These are phyloP conservation scores for Fragum sueziense DNA, from an alignment of 2,888 invertebrate genomes.

Conservation along the genomic window DNA sequence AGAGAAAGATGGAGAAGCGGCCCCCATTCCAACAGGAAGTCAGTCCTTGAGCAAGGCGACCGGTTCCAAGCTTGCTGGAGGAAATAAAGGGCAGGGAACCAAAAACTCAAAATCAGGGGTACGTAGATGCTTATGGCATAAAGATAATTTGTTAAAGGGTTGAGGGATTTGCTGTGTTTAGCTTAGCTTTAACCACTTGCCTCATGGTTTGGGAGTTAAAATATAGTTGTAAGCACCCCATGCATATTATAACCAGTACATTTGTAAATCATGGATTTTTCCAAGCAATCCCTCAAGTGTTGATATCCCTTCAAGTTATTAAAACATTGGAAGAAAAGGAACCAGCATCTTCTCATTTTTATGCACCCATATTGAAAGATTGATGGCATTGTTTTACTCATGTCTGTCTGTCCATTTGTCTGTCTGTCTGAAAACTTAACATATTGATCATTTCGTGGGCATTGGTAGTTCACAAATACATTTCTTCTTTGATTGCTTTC, in stretches of 20 bases:
- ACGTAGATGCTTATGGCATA: conserved; percentile 24
- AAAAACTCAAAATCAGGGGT: conserved; percentile 62
- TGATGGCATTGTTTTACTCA: too few relatives aligned
- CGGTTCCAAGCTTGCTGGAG: conserved; percentile 48
- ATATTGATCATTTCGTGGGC: too few relatives aligned
- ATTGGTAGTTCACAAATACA: too few relatives aligned
- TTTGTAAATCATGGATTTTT: too few relatives aligned
- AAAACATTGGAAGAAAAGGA: conserved; percentile 6
- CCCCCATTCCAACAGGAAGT: conserved; percentile 47
- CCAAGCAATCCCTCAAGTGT: too few relatives aligned
- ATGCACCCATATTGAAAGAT: not conserved
- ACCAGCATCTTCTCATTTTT: conserved; percentile 1
- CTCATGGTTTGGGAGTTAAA: not conserved
- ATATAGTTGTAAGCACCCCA: not conserved
- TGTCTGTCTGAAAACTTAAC: too few relatives aligned
- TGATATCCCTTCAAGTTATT: too few relatives aligned
- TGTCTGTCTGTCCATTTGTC: too few relatives aligned
- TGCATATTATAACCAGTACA: not conserved
- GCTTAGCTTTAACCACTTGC: not conserved
- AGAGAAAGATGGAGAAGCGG: conserved; percentile 62
- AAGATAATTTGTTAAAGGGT: not conserved
- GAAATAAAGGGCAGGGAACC: conserved; percentile 44
- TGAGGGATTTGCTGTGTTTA: not conserved
- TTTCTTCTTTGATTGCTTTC: too few relatives aligned
- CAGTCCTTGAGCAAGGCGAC: conserved; percentile 62